Evolutionary conservation across 2,797 vertebrate genomes (phyloP).

Genomic region (Luscinia megarhynchos): DNA sequence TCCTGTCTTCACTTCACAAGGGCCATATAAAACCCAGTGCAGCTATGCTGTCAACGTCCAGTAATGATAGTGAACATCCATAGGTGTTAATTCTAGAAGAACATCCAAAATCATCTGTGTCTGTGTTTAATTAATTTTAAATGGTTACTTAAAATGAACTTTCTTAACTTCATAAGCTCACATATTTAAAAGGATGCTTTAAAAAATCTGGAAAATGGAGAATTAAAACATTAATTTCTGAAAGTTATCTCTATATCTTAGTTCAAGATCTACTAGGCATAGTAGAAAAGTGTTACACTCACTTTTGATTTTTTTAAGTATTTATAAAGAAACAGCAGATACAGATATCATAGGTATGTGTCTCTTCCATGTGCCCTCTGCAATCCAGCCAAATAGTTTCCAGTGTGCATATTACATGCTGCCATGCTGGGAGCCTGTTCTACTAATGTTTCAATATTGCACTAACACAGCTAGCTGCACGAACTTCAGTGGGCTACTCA

Average conservation of each 20-base stretch:
- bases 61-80: neutral
- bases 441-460: neutral
- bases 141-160: neutral
- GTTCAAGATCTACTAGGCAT: neutral
- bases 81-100: neutral
- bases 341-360: neutral
- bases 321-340: neutral
- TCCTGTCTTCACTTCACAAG: neutral
- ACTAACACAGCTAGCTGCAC: neutral
- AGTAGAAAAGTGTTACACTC: neutral
- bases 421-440: neutral
- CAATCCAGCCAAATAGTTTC: neutral
- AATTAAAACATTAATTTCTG: neutral
- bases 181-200: neutral
- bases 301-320: neutral
- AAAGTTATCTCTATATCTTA: neutral
- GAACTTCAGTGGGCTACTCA: neutral
- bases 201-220: neutral
- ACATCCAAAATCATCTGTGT: neutral
- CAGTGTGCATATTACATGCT: neutral
- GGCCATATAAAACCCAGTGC: neutral
- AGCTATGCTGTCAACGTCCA: neutral
- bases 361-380: neutral
- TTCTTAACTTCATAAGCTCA: neutral
- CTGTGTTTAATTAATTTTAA: neutral